A percentile compares a stretch with the other conserved stretches of the same genome.
These are phyloP conservation scores for Poecilia picta DNA, from an alignment of 2,797 vertebrate species.

Conservation along the genomic window DNA sequence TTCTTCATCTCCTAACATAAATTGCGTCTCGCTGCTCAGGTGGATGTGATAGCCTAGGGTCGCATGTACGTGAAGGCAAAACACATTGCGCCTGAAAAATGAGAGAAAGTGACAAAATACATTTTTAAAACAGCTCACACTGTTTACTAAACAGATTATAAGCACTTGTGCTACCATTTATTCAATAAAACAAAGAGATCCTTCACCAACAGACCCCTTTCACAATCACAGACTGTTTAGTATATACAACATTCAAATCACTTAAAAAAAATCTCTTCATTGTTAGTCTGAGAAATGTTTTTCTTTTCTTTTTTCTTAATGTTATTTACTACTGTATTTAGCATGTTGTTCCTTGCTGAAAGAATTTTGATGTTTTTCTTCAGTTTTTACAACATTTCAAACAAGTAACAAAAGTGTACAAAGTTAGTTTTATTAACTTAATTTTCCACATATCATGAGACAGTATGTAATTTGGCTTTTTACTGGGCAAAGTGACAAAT, in stretches of 20 bases:
- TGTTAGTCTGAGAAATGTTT: too few relatives aligned
- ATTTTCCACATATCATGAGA: neutral
- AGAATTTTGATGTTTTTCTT: too few relatives aligned
- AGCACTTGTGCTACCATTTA: neutral
- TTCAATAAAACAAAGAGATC: neutral
- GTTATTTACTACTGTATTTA: too few relatives aligned
- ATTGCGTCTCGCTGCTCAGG: slow-evolving; percentile 85
- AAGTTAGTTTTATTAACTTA: too few relatives aligned
- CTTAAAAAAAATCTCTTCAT: too few relatives aligned
- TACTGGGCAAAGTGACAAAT: neutral
- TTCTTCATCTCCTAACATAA: slow-evolving; percentile 90
- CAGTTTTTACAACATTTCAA: too few relatives aligned
- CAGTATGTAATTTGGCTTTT: neutral
- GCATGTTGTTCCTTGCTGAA: too few relatives aligned
- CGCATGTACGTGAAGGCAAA: slow-evolving; percentile 79
- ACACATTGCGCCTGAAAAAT: slow-evolving; percentile 83
- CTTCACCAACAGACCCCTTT: neutral
- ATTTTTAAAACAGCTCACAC: slow-evolving; percentile 10
- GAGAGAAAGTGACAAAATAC: slow-evolving; percentile 4
- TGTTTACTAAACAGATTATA: neutral
- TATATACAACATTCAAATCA: neutral
- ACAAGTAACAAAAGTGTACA: too few relatives aligned
- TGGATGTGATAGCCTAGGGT: slow-evolving; percentile 84
- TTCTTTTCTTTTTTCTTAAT: too few relatives aligned
- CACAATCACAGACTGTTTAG: neutral